Percentiles rank a stretch among this genome's conserved stretches.
phyloP scores from a whole-genome alignment of 2,888 invertebrate genomes.

The Mycogona germanica region DNA sequence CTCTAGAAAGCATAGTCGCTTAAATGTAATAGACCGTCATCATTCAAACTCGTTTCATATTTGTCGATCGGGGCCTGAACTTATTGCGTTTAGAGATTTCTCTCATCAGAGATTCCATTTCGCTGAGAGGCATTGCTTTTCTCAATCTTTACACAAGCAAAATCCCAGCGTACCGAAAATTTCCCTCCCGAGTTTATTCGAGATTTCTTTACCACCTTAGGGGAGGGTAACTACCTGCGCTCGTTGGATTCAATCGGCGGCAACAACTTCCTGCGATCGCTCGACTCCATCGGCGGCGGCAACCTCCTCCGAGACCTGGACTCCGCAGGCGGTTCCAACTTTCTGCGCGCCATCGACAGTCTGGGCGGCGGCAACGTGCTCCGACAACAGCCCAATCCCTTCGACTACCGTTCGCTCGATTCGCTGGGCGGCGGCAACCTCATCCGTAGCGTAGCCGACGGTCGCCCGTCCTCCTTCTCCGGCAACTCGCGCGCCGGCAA shows the following conservation, averaged over 20 bases:
- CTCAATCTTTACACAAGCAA: too few relatives aligned
- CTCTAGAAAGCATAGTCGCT: too few relatives aligned
- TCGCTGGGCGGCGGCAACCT: conserved; percentile 29
- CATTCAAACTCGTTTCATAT: too few relatives aligned
- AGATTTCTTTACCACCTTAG: too few relatives aligned
- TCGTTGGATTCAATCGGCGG: conserved; percentile 9
- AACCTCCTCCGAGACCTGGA: conserved; percentile 36
- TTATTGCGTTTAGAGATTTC: too few relatives aligned
- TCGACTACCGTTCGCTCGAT: conserved; percentile 32
- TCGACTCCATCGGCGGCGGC: conserved; percentile 42
- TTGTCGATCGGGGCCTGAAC: too few relatives aligned
- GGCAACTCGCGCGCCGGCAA: conserved; percentile 16
- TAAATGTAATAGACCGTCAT: too few relatives aligned
- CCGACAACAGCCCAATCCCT: conserved; percentile 26
- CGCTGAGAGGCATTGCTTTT: too few relatives aligned
- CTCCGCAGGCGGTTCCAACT: conserved; percentile 3
- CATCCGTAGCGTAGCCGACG: background rate
- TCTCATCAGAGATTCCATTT: too few relatives aligned
- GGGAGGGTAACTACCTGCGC: conserved; percentile 8
- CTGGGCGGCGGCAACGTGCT: conserved; percentile 43
- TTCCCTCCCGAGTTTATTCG: too few relatives aligned
- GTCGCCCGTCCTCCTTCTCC: background rate
- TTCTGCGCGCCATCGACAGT: conserved; percentile 33
- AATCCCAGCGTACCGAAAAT: too few relatives aligned
- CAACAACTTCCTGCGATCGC: conserved; percentile 14